phyloP scores from a whole-genome alignment of 2,888 invertebrate species.

The Ectropis crepuscularia region DNA sequence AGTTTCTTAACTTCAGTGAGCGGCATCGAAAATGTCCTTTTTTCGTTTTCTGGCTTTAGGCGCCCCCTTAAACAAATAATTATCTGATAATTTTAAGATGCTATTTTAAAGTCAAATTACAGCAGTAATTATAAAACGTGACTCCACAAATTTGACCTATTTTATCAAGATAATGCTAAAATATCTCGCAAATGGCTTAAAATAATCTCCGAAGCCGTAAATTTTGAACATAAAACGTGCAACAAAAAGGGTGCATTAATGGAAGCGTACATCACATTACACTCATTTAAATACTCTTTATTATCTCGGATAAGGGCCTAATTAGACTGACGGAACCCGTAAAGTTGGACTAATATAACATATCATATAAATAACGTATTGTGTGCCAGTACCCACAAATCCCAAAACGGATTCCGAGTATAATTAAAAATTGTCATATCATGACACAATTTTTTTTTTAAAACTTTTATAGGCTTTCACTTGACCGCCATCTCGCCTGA shows the following conservation, averaged over 20 bases:
- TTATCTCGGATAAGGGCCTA: slow-evolving; percentile 20
- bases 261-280: slow-evolving; percentile 23
- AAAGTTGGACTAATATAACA: no score
- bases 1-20: no score
- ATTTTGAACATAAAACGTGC: slow-evolving; percentile 23
- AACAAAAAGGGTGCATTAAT: slow-evolving; percentile 19
- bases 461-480: no score
- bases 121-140: neutral
- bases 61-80: no score
- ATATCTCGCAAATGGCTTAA: slow-evolving; percentile 11
- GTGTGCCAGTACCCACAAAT: no score
- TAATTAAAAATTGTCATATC: no score
- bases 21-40: no score
- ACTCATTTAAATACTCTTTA: slow-evolving; percentile 30
- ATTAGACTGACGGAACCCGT: neutral
- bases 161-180: slow-evolving; percentile 10
- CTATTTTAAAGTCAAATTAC: neutral
- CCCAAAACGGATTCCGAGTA: no score
- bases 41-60: no score
- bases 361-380: no score
- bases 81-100: neutral
- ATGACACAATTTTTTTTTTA: no score
- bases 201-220: slow-evolving; percentile 17
- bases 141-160: neutral
- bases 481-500: no score